phyloP scores from a whole-genome alignment of 2,113 vertebrate species.

The Bagarius yarrelli region DNA sequence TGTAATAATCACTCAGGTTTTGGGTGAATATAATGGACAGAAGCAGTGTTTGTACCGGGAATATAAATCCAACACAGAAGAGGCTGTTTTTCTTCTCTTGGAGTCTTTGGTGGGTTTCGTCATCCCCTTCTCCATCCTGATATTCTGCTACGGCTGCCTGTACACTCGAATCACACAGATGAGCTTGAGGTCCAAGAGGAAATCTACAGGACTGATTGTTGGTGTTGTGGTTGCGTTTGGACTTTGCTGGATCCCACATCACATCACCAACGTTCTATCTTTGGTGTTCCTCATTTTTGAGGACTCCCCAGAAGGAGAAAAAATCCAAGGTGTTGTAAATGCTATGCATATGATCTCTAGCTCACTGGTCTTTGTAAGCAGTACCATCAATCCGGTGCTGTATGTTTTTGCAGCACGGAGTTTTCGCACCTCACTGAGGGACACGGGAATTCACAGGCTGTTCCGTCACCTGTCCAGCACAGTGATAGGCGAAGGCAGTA shows the following conservation, averaged over 20 bases:
- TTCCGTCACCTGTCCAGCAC: conserved; percentile 74
- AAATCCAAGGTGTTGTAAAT: conserved; percentile 47
- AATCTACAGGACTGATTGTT: conserved; percentile 71
- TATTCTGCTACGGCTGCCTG: conserved; percentile 72
- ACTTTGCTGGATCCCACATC: conserved; percentile 75
- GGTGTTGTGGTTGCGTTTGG: conserved; percentile 70
- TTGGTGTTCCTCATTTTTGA: conserved; percentile 56
- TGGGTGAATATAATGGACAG: conserved; percentile 9
- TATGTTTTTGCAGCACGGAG: conserved; percentile 74
- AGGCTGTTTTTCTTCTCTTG: conserved; percentile 65
- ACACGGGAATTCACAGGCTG: conserved; percentile 72
- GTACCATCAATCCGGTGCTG: conserved; percentile 72
- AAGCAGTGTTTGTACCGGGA: conserved; percentile 62
- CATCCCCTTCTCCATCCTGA: conserved; percentile 68
- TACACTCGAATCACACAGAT: conserved; percentile 72
- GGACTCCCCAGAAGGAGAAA: background rate
- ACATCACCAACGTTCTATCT: conserved; percentile 67
- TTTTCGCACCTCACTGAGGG: conserved; percentile 68
- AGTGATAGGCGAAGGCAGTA: conserved; percentile 66
- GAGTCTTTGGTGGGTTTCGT: conserved; percentile 73
- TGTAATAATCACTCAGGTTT: conserved; percentile 64
- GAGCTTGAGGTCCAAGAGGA: conserved; percentile 71
- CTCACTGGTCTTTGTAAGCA: conserved; percentile 74
- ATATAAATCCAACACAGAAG: conserved; percentile 59
- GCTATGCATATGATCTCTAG: conserved; percentile 66